Percentiles rank a stretch among this genome's conserved stretches.
These are phyloP conservation scores for Helicolenus hilgendorfi DNA, from an alignment of 2,797 vertebrate species.

Conservation along the genomic window DNA sequence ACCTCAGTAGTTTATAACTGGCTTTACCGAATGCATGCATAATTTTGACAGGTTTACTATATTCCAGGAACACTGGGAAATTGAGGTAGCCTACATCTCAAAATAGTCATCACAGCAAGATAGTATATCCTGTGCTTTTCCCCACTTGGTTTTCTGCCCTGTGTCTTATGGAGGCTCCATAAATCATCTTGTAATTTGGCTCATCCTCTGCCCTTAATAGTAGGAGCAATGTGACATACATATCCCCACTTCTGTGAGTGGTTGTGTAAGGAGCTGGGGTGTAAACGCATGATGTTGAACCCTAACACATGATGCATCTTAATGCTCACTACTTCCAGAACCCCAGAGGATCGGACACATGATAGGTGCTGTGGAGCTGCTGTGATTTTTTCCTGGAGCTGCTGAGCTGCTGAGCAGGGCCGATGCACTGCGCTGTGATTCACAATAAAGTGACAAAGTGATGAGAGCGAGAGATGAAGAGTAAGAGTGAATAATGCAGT, in stretches of 20 bases:
- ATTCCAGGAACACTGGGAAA: conserved; percentile 28
- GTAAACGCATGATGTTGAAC: not conserved
- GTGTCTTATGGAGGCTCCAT: conserved; percentile 64
- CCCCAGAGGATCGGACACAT: conserved; percentile 58
- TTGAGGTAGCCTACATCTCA: conserved; percentile 18
- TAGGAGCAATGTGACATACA: conserved; percentile 50
- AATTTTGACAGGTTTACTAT: conserved; percentile 2
- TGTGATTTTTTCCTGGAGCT: conserved; percentile 34
- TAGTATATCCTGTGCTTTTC: conserved; percentile 44
- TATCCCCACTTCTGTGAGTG: conserved; percentile 20
- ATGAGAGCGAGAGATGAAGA: conserved; percentile 30
- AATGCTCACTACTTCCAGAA: conserved; percentile 53
- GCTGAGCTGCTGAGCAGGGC: conserved; percentile 9
- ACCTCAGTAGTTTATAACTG: not conserved
- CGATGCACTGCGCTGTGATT: conserved; percentile 27
- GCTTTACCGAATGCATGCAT: not conserved
- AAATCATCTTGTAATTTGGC: conserved; percentile 77
- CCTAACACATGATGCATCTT: conserved; percentile 57
- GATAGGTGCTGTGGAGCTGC: conserved; percentile 27
- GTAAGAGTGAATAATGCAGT: conserved; percentile 21
- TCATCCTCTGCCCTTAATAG: conserved; percentile 69
- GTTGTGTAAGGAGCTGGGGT: conserved; percentile 22
- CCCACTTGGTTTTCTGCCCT: conserved; percentile 55
- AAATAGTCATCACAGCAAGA: conserved; percentile 45
- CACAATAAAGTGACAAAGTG: conserved; percentile 30